A percentile compares a stretch with the other conserved stretches of the same genome.
These are phyloP conservation scores for Melinaea marsaeus DNA, from an alignment of 2,888 invertebrate species.

Conservation along the genomic window DNA sequence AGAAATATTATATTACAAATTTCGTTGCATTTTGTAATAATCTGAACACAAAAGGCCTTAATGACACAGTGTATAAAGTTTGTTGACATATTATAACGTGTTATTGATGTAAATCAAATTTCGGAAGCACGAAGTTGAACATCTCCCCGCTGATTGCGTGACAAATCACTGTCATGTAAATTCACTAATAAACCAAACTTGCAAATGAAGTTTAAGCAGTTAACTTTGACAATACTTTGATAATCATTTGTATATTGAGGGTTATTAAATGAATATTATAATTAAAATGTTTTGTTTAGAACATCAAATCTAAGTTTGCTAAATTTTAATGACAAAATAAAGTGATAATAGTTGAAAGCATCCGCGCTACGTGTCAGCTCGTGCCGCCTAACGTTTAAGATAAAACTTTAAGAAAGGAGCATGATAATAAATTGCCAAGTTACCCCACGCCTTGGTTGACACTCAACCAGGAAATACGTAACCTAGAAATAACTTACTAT, in stretches of 20 bases:
- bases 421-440: constrained; percentile 72
- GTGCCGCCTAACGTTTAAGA: constrained; percentile 62
- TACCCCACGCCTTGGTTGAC: constrained; percentile 31
- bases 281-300: neutral
- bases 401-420: constrained; percentile 69
- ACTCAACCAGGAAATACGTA: constrained; percentile 20
- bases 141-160: constrained; percentile 16
- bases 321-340: constrained; percentile 24
- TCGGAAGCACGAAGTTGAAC: constrained; percentile 13
- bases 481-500: constrained; percentile 37
- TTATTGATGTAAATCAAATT: constrained; percentile 18
- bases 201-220: constrained; percentile 13
- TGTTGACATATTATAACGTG: neutral
- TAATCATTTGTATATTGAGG: neutral
- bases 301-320: constrained; percentile 13
- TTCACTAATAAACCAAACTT: constrained; percentile 5
- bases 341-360: constrained; percentile 31
- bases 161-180: constrained; percentile 13
- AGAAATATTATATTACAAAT: too few relatives aligned
- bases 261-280: neutral
- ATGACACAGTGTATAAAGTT: neutral
- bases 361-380: constrained; percentile 47
- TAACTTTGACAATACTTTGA: neutral
- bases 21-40: too few relatives aligned
- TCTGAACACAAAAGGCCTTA: neutral